Conservation (phyloP, 2,113 vertebrate species). For the Plestiodon gilberti region DNA sequence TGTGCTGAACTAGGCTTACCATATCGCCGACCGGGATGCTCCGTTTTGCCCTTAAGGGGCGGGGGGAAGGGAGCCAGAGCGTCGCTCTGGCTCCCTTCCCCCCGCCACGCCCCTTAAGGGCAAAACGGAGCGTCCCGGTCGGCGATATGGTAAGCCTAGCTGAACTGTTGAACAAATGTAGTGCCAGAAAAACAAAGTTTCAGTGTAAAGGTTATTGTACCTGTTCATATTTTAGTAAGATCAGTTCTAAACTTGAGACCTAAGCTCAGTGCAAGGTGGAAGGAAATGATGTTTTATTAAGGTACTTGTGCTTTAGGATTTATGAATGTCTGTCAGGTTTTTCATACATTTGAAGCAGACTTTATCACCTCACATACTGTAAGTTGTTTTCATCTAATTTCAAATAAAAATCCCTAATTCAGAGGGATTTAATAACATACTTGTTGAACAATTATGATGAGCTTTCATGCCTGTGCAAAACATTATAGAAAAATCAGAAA, state of each 20-base stretch:
- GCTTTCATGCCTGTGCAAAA: neutral
- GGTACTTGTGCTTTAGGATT: neutral
- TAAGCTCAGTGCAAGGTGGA: neutral
- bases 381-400: neutral
- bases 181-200: neutral
- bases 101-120: too few relatives aligned
- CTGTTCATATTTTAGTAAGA: neutral
- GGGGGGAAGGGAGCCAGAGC: too few relatives aligned
- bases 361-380: neutral
- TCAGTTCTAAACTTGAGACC: neutral
- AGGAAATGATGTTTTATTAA: neutral
- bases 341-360: neutral
- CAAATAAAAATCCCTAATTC: neutral
- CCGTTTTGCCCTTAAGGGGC: too few relatives aligned
- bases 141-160: too few relatives aligned
- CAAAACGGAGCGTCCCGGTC: too few relatives aligned
- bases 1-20: too few relatives aligned
- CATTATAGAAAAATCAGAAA: neutral
- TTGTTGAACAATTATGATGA: neutral
- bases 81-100: too few relatives aligned
- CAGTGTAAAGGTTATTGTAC: neutral
- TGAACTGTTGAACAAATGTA: neutral
- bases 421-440: neutral
- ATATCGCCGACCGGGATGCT: too few relatives aligned
- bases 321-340: neutral